Conservation (phyloP, 1,140 invertebrate species). For the Cherax destructor region DNA sequence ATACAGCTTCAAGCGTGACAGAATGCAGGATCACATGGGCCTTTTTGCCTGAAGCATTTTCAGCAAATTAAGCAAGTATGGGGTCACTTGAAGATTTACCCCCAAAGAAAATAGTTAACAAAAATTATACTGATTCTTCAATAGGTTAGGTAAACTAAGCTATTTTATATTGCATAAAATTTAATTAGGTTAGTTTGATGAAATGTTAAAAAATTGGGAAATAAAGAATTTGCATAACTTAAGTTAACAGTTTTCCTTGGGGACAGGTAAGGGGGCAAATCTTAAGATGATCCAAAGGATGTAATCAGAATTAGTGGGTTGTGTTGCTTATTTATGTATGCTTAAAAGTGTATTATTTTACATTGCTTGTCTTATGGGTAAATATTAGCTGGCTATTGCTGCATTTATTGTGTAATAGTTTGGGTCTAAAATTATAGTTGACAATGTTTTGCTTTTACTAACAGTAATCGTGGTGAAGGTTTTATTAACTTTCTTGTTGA, state of each 20-base stretch:
- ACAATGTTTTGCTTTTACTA: background rate
- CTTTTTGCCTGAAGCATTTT: background rate
- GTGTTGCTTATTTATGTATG: background rate
- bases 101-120: too few relatives aligned
- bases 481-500: background rate
- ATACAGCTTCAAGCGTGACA: slow-evolving; percentile 4
- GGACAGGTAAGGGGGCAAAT: too few relatives aligned
- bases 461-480: background rate
- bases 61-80: background rate
- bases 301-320: slow-evolving; percentile 2
- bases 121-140: too few relatives aligned
- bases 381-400: background rate
- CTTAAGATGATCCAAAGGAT: background rate
- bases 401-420: background rate
- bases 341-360: background rate
- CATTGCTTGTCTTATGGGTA: background rate
- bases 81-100: too few relatives aligned
- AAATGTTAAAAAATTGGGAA: too few relatives aligned
- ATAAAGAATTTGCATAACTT: too few relatives aligned
- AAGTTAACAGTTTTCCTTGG: too few relatives aligned
- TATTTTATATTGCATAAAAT: too few relatives aligned
- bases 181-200: too few relatives aligned
- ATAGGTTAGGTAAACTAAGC: too few relatives aligned
- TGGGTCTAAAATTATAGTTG: background rate
- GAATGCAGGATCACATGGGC: slow-evolving; percentile 2